Evolutionary conservation across 2,888 invertebrate species (phyloP), one percentile per base, ranked within the genome.

Genomic region (Epirrhoe alternata): DNA sequence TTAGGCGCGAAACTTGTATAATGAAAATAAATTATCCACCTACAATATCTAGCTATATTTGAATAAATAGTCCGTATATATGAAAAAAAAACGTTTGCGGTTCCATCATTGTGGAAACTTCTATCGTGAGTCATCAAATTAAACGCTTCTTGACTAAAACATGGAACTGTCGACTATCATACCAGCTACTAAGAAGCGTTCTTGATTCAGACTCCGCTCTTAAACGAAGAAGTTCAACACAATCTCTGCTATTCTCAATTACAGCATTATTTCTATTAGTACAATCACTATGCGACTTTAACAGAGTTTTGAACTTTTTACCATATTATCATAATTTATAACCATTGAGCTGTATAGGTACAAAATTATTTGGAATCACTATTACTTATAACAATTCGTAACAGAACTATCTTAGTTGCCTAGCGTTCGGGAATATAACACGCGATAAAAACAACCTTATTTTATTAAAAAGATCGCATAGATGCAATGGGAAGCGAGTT

Each of bases 341-440:
- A 73, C 68, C 73, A 85, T 89, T 88, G 89, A 89, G 90, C 88
- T 88, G 88, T 82, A 78, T 84, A 82, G 82, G 86, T 88, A 88
- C 84, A 87, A 89, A 89, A 87, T 85, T 80, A 84, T 84, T 81
- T 86, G 84, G 83, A 88, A 86, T 83, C 76, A 85, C 82, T 81
- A 82, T 86, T 82, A 84, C 82, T 80, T 84, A 83, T 83, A 84
- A 85, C 83, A 80, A 84, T 81, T 76, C 77, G 77, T 85, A 83
- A 80, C 85, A 78, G 77, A 81, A 83, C 79, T 81, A 82, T 79
- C 76, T 80, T 85, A 84, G 72, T 76, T 75, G 81, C 80, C 85
- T 88, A 88, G 83, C 84, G 83, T 79, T 81, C 82, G 80, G 82
- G 75, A 74, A 55, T 74, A 73, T 70, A 77, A 75, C 78, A 76